Evolutionary conservation across 2,797 vertebrate species (phyloP).

Genomic region (Lagodon rhomboides): DNA sequence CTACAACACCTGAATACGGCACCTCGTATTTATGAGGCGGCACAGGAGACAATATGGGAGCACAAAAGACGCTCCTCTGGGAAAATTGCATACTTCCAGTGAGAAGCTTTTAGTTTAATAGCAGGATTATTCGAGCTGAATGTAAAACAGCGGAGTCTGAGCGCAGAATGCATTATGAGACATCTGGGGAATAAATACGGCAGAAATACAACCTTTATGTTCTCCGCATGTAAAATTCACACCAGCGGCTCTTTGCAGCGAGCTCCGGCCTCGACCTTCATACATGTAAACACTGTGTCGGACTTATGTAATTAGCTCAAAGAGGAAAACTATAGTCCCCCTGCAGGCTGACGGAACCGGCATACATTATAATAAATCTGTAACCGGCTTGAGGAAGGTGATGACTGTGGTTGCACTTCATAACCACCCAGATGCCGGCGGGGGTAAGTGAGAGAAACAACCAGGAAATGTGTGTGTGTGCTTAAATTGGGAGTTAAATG

Average conservation of each 20-base stretch:
- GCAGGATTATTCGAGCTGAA: constrained; percentile 53
- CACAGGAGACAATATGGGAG: constrained; percentile 30
- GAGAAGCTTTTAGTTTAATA: constrained; percentile 59
- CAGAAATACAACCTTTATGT: constrained; percentile 33
- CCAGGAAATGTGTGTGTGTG: not conserved
- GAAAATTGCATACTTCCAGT: constrained; percentile 50
- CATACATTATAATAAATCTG: constrained; percentile 18
- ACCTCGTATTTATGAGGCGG: constrained; percentile 43
- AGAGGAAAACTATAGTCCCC: constrained; percentile 21
- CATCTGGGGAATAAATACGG: constrained; percentile 39
- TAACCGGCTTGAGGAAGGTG: not conserved
- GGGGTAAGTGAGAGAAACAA: constrained; percentile 11
- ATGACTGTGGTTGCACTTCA: constrained; percentile 16
- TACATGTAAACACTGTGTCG: constrained; percentile 48
- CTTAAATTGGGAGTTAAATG: not conserved
- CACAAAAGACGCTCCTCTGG: constrained; percentile 33
- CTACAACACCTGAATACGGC: constrained; percentile 2
- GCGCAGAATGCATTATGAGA: constrained; percentile 32
- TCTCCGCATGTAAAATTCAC: constrained; percentile 36
- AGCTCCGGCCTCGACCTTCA: constrained; percentile 57
- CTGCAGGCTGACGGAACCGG: constrained; percentile 22
- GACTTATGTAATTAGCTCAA: constrained; percentile 47
- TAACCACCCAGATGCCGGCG: constrained; percentile 17
- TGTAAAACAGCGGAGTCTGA: constrained; percentile 37
- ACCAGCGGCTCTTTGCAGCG: constrained; percentile 27